Evolutionary conservation across 1,140 invertebrate species (phyloP).

Genomic region (Antheraea pernyi): DNA sequence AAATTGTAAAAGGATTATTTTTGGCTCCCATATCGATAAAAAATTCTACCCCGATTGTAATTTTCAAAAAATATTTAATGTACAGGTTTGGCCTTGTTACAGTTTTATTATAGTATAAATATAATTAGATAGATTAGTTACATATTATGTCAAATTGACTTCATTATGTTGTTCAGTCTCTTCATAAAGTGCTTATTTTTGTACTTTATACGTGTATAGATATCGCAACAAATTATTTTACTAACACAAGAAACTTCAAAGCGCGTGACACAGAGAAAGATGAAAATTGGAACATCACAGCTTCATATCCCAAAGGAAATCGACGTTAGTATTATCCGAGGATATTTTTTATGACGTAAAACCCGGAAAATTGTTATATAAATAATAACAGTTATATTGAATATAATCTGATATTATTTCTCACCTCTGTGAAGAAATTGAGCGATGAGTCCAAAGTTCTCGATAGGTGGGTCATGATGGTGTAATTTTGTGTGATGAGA

Average conservation of each 20-base stretch:
- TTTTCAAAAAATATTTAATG: too few relatives aligned
- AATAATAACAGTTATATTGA: background rate
- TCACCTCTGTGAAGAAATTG: conserved; percentile 57
- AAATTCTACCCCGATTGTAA: too few relatives aligned
- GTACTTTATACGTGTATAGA: too few relatives aligned
- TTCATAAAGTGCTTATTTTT: too few relatives aligned
- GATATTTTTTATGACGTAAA: background rate
- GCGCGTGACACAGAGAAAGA: background rate
- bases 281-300: background rate
- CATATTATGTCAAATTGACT: too few relatives aligned
- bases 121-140: too few relatives aligned
- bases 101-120: too few relatives aligned
- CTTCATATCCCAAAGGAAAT: background rate
- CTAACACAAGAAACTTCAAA: background rate
- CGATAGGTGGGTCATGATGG: conserved; percentile 58
- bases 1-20: too few relatives aligned
- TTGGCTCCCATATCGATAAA: too few relatives aligned
- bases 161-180: too few relatives aligned
- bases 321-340: background rate
- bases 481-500: conserved; percentile 86
- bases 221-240: too few relatives aligned
- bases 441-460: conserved; percentile 56
- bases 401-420: background rate
- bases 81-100: too few relatives aligned
- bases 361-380: background rate